Evolutionary conservation across 2,797 vertebrate genomes (phyloP).

Genomic region (Chelon labrosus): DNA sequence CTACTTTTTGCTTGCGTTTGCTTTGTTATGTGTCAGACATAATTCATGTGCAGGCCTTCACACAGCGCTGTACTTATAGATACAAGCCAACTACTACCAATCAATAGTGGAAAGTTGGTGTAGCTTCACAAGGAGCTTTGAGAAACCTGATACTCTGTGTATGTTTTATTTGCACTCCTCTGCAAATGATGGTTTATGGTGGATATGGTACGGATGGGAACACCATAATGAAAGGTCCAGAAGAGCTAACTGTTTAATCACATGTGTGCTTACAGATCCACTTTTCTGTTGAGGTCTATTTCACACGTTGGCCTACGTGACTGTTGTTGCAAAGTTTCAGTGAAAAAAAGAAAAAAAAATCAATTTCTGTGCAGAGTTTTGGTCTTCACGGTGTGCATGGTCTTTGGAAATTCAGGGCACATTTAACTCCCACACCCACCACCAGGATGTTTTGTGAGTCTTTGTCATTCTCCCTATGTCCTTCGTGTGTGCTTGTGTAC

Average conservation of each 20-base stretch:
- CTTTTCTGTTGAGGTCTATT: conserved; percentile 32
- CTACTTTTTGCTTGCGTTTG: background rate
- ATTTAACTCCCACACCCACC: conserved; percentile 26
- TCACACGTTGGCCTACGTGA: conserved; percentile 22
- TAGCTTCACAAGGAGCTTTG: background rate
- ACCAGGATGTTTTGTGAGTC: conserved; percentile 9
- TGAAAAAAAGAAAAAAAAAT: background rate
- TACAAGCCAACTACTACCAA: background rate
- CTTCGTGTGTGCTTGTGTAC: conserved; percentile 16
- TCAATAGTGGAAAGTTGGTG: background rate
- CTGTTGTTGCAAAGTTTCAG: conserved; percentile 6
- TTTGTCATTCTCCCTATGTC: conserved; percentile 41
- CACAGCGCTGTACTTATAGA: background rate
- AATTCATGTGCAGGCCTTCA: background rate
- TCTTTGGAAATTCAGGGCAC: conserved; percentile 50
- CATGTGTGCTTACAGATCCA: conserved; percentile 40
- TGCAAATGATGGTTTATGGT: background rate
- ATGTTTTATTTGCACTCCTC: background rate
- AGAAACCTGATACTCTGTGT: background rate
- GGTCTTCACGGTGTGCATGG: background rate
- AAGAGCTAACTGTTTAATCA: conserved; percentile 21
- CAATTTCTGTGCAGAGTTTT: conserved; percentile 26
- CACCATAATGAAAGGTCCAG: background rate
- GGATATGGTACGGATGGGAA: conserved; percentile 1
- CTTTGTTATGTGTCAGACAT: background rate